Evolutionary conservation across 2,888 invertebrate genomes (phyloP).

Genomic region (Anticlea derivata): DNA sequence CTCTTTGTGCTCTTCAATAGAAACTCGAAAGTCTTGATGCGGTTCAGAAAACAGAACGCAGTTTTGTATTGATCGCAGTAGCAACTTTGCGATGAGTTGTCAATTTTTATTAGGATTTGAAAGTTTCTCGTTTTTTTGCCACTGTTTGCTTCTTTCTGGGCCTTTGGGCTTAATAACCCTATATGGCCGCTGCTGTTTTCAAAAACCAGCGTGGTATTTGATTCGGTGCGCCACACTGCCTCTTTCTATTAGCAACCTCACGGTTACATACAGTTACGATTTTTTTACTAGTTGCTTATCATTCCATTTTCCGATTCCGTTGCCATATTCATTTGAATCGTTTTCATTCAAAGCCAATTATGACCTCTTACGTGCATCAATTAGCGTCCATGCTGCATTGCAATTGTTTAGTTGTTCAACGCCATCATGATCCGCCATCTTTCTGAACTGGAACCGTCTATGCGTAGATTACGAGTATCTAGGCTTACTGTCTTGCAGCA

Average conservation of each 20-base stretch:
- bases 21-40: slow-evolving; percentile 22
- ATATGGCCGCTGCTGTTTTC: too few species aligned
- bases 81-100: background rate
- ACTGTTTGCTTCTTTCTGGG: too few species aligned
- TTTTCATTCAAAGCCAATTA: slow-evolving; percentile 45
- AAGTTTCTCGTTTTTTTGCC: background rate
- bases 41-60: slow-evolving; percentile 17
- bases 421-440: slow-evolving; percentile 9
- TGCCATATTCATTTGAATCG: slow-evolving; percentile 27
- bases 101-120: background rate
- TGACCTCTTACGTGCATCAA: slow-evolving; percentile 50
- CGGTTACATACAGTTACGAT: too few species aligned
- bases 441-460: slow-evolving; percentile 24
- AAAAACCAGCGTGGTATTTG: too few species aligned
- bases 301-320: too few species aligned
- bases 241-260: too few species aligned
- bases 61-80: slow-evolving; percentile 20
- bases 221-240: too few species aligned
- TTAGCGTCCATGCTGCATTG: slow-evolving; percentile 42
- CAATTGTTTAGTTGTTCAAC: slow-evolving; percentile 28
- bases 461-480: slow-evolving; percentile 17
- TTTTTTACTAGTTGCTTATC: too few species aligned
- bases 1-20: slow-evolving; percentile 13
- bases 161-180: too few species aligned
- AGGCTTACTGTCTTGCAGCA: slow-evolving; percentile 14